phyloP scores from a whole-genome alignment of 2,113 vertebrate species.

The Callorhinus ursinus region DNA sequence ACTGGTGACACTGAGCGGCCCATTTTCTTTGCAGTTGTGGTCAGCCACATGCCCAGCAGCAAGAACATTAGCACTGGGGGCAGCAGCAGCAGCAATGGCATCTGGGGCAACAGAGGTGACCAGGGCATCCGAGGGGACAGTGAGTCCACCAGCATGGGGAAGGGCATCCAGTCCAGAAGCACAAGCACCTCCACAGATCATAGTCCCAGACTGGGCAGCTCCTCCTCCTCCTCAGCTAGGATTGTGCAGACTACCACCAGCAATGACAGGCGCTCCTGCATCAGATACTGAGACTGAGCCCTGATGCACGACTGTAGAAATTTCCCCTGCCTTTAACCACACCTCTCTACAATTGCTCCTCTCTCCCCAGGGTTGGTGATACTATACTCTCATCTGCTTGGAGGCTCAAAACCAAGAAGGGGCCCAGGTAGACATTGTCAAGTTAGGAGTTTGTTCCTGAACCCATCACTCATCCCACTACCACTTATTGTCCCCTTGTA shows the following conservation, averaged over 20 bases:
- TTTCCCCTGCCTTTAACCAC: not conserved
- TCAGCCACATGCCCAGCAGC: not conserved
- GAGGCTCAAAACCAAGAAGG: not conserved
- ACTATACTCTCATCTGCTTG: not conserved
- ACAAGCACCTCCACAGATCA: not conserved
- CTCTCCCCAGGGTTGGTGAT: not conserved
- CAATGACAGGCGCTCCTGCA: not conserved
- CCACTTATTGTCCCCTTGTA: not conserved
- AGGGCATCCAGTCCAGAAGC: not conserved
- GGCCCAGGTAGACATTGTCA: not conserved
- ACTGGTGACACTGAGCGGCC: not conserved
- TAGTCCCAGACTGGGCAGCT: not conserved
- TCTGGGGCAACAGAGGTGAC: not conserved
- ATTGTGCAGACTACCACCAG: not conserved
- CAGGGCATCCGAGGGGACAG: not conserved
- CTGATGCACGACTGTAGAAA: not conserved
- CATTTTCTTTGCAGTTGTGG: not conserved
- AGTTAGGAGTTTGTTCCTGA: not conserved
- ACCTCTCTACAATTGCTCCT: not conserved
- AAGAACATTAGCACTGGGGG: conserved; percentile 52
- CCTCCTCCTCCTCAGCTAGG: not conserved
- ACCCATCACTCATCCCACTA: too few relatives aligned
- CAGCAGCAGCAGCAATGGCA: not conserved
- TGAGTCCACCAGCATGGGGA: not conserved
- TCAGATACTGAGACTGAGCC: not conserved